A percentile compares a stretch with the other conserved stretches of the same genome.
These are phyloP conservation scores for Kryptopterus vitreolus DNA, from an alignment of 2,797 vertebrate species.

Conservation along the genomic window DNA sequence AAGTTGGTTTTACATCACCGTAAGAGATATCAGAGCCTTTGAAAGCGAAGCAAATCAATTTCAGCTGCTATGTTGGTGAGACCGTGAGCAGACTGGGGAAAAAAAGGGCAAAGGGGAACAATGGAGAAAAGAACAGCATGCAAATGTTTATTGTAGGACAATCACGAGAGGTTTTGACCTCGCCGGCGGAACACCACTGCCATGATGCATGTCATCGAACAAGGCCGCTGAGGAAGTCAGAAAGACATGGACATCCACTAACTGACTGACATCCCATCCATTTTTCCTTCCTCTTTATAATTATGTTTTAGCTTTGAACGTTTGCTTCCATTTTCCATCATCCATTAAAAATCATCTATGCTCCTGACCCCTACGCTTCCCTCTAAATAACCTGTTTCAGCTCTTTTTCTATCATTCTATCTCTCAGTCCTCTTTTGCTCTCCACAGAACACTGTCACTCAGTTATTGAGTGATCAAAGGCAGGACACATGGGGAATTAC, in stretches of 20 bases:
- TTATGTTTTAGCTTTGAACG: slow-evolving; percentile 14
- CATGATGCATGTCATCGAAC: slow-evolving; percentile 29
- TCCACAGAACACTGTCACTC: neutral
- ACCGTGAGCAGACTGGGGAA: slow-evolving; percentile 18
- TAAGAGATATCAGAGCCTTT: slow-evolving; percentile 38
- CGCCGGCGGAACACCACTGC: slow-evolving; percentile 27
- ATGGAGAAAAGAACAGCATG: slow-evolving; percentile 31
- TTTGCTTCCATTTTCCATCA: slow-evolving; percentile 33
- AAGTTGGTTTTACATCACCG: slow-evolving; percentile 13
- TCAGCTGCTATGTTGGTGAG: slow-evolving; percentile 53
- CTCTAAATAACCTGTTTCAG: neutral
- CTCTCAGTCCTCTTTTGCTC: neutral
- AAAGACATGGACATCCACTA: slow-evolving; percentile 15
- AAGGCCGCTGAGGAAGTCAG: neutral
- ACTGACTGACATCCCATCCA: slow-evolving; percentile 15
- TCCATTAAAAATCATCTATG: slow-evolving; percentile 35
- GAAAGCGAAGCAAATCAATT: slow-evolving; percentile 47
- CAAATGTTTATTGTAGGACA: slow-evolving; percentile 18
- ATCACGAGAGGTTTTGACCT: slow-evolving; percentile 35
- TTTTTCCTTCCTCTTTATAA: neutral
- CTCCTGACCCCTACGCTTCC: slow-evolving; percentile 26
- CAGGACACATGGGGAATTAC: slow-evolving; percentile 6
- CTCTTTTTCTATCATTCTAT: slow-evolving; percentile 5
- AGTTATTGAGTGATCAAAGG: slow-evolving; percentile 9
- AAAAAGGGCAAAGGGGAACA: slow-evolving; percentile 36